Base-by-base conservation (phyloP, 2,888 invertebrate species). In the Cephus pulcher region DNA sequence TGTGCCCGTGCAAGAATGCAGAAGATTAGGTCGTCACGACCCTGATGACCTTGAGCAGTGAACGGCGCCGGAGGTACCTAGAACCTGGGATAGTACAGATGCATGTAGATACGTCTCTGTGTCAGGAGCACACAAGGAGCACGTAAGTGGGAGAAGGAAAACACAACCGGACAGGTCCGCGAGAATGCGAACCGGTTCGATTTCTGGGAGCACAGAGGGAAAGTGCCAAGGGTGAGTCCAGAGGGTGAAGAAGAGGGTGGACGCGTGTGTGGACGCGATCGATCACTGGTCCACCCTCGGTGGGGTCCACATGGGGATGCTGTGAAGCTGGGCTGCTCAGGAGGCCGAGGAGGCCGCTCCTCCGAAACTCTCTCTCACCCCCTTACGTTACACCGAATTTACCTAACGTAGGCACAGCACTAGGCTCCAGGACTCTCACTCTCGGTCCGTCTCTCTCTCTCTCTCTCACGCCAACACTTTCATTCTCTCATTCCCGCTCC, bases 301-400 rank as follows among this genome's bases (percentile, higher is more conserved):
- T 84, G 88, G 85, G 87, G 86, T 85, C 85, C 85, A 75, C 75
- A 32, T 56, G 56, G 56, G 56, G 56, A 56, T 56, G 56, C 56
- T 56, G 23, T 0, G 56, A 56, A 56, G 56, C 56, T 56, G 56
- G 56, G 56, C 56, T 56, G 56, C 56, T 56, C 56, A 56, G 56
- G 56, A 56, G 56, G 23, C 56, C 9, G 40, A 56, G 56, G 23
- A 56, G 56, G 23, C 56, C 9, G 71, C 71, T 71, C 71, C 88
- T 80, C 81, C 75, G 76, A 77, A 82, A 80, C 75, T 81, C 56
- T 56, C 56, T 56, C 78, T 75, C 73, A 79, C 68, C 76, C 69
- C 88, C 85, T 84, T 82, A 84, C 85, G 88, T 89, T 88, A 88
- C 85, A 87, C 85, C 85, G 86, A 91, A 91, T 90, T 91, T 91